Evolutionary conservation across 2,797 vertebrate genomes (phyloP), one percentile per base, ranked within the genome.

Genomic region (Triplophysa yarkandensis): DNA sequence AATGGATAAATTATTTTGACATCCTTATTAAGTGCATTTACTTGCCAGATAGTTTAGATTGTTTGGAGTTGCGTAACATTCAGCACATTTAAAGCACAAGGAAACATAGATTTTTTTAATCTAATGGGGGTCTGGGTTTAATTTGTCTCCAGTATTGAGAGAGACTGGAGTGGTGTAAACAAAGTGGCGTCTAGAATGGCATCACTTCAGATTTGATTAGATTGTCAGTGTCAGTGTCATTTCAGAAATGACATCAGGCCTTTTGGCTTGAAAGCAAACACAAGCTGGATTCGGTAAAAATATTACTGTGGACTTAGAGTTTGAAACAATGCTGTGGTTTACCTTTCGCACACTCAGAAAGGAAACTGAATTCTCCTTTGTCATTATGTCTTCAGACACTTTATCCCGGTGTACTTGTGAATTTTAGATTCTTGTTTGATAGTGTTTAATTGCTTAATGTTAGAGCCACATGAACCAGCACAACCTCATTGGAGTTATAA

Each of bases 131-230:
- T 21, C 11, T 67, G 63, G 44, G 61, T 67, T 28, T 48, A 8
- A 21, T 64, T 57, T 57, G 52, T 67, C 63, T 60, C 41, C 30
- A 48, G 63, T 67, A 25, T 48, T 67, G 41, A 46, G 62, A 61
- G 68, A 58, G 11, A 65, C 52, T 39, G 11, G 14, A 66, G 55
- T 68, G 55, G 14, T 68, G 41, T 65, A 64, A 77, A 75, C 70
- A 63, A 67, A 62, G n/a, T 19, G 60, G 62, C 76, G 61, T 23
- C 43, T 68, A 63, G 2, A 25, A 68, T 70, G 16, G 41, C 46
- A 48, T 77, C 70, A 68, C 13, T 23, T 54, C 60, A 48, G 36
- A 39, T 44, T 63, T 23, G 7, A n/a, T 58, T 54, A n/a, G n/a
- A 30, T 39, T 41, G 41, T 30, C 57, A 14, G 52, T 70, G 50